Base-by-base conservation (phyloP, 1,140 invertebrate genomes). In the Zaprionus tsacasi region DNA sequence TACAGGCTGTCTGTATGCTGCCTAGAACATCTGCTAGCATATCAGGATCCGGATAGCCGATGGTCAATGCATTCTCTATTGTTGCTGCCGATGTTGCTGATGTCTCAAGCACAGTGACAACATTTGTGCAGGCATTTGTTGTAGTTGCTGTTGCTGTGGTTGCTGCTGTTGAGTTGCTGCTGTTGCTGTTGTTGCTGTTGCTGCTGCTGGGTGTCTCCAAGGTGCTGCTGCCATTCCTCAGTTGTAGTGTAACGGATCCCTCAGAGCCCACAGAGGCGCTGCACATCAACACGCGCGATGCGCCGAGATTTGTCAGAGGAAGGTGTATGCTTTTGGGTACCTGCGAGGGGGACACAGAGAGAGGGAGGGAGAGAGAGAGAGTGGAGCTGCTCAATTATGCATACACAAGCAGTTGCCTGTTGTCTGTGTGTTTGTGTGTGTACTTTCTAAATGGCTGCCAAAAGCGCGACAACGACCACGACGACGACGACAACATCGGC, bases 201-300 rank as follows among this genome's bases (percentile, higher is more conserved):
- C n/a, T 65, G 38, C 15, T 66, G 57, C 55, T 43, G 35, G 65
- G 36, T 57, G 80, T 92, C 25, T 92, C 93, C 25, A 93, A 86
- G 54, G 70, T 89, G 38, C 33, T 35, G 33, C 91, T 93, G 10
- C 93, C 93, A 91, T 94, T 94, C 35, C 94, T 92, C 70, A 94
- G 91, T 91, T 94, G 94, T 71, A 94, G 88, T 77, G 91, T 91
- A 43, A 91, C 93, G 21, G 93, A 93, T 67, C 93, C 93, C 83
- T 94, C 94, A 76, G 92, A 93, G 79, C 93, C 94, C 55, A 94
- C 93, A 61, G 94, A 93, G 70, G 94, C 94, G 92, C 94, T 94
- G 93, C 94, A 94, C 94, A 94, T 94, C 76, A 94, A 92, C 85
- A 94, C 94, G 56, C 94, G 93, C 63, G 93, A 93, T 59, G 94